Evolutionary conservation across 2,113 vertebrate species (phyloP).

Genomic region (Rhynchomys soricoides): DNA sequence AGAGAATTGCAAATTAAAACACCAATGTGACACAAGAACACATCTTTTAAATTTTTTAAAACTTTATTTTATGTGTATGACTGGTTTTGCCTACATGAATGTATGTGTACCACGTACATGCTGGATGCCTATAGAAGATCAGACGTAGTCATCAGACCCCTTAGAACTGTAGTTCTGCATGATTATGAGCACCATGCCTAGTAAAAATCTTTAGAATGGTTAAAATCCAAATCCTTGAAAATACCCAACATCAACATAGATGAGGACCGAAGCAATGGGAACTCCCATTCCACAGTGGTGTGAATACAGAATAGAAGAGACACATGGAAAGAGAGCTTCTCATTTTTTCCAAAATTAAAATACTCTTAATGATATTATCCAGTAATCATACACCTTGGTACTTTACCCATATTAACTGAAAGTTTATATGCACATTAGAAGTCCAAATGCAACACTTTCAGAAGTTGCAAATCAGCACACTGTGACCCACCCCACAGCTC

Average conservation of each 20-base stretch:
- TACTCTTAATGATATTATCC: background rate
- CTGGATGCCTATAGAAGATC: background rate
- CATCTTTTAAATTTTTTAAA: background rate
- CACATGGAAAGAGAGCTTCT: background rate
- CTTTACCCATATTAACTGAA: conserved; percentile 35
- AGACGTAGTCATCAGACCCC: background rate
- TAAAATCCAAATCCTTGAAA: background rate
- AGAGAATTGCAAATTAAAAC: conserved; percentile 4
- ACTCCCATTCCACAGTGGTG: background rate
- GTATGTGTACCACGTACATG: background rate
- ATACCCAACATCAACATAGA: background rate
- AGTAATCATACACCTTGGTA: background rate
- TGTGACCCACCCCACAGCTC: too few species aligned
- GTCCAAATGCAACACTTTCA: background rate
- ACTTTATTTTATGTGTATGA: background rate
- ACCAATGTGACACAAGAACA: background rate
- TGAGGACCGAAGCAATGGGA: background rate
- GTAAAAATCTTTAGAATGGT: background rate
- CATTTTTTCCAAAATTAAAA: background rate
- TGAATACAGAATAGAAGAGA: background rate
- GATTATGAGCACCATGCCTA: background rate
- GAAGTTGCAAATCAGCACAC: too few species aligned
- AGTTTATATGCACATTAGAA: background rate
- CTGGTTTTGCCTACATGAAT: background rate
- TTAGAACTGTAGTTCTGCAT: background rate